phyloP scores from a whole-genome alignment of 2,888 invertebrate genomes.

The Rotaria macrura region DNA sequence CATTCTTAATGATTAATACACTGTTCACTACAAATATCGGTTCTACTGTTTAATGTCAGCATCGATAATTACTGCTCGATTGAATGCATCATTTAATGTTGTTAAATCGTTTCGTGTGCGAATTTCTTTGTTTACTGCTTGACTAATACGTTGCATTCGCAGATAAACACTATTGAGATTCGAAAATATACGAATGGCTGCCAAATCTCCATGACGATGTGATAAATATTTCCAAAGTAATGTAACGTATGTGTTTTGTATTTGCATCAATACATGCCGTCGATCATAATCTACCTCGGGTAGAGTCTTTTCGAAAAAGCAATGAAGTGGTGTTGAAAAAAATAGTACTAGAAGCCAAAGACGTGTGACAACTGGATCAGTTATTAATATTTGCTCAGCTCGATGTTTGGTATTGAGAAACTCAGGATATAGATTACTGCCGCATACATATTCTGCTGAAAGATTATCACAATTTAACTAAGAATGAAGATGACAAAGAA shows the following conservation, averaged over 20 bases:
- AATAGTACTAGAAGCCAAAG: neutral
- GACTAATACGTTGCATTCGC: neutral
- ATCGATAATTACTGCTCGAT: neutral
- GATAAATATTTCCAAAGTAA: neutral
- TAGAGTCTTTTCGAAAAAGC: neutral
- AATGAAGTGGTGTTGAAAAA: neutral
- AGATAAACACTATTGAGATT: neutral
- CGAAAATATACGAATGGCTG: neutral
- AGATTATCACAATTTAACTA: neutral
- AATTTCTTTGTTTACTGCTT: neutral
- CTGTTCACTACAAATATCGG: neutral
- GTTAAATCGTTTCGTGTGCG: neutral
- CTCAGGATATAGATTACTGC: neutral
- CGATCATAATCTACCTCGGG: neutral
- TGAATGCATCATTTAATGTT: neutral
- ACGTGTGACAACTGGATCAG: neutral
- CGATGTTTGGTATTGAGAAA: neutral
- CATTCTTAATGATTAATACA: neutral
- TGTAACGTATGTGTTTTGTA: neutral
- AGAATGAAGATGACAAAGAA: no score
- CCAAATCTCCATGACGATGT: neutral
- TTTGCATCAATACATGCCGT: neutral
- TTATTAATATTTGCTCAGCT: neutral
- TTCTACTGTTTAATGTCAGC: neutral
- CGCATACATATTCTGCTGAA: neutral